Base-by-base conservation (phyloP, 2,113 vertebrate genomes). In the Podiceps cristatus region DNA sequence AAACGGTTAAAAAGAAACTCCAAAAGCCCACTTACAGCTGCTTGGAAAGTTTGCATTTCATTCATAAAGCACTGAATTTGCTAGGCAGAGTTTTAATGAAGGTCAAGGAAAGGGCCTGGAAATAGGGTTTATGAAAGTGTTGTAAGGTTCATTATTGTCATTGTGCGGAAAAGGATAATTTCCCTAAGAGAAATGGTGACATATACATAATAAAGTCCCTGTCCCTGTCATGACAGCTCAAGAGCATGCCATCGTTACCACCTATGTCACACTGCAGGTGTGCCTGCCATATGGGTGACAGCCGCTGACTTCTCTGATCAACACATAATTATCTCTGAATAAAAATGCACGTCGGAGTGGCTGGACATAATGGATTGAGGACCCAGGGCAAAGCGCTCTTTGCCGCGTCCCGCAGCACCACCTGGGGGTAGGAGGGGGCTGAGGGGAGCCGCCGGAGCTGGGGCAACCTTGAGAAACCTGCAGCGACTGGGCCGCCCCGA, bases 241-340 rank as follows among this genome's bases (percentile, higher is more conserved):
- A 98, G 98, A 98, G 98, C 97, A 96, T 96, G 97, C 97, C 98
- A 98, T 98, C 95, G 98, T 98, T 98, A 98, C 98, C 98, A 98
- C 98, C 98, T 98, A 98, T 98, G 98, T 98, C 98, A 98, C 98
- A 97, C 98, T 85, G 98, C 98, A 98, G 98, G 98, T 98, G 98
- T 98, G 98, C 98, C 98, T 98, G 97, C 98, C 98, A 93, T 97
- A 97, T 98, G 98, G 98, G 98, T 99, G 98, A 99, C 98, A 98
- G 98, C 97, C 96, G 80, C 96, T 98, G 98, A 98, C 97, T 98
- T 97, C 97, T 98, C 97, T 98, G 98, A 98, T 98, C 98, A 98
- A 98, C 97, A 98, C 98, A 98, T 99, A 99, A 99, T 99, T 99
- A 99, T 98, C 98, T 98, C 98, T 98, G 98, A 98, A 99, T 98